A percentile compares a stretch with the other conserved stretches of the same genome.
phyloP scores from a whole-genome alignment of 2,113 vertebrate genomes.

The Rhodinocichla rosea region DNA sequence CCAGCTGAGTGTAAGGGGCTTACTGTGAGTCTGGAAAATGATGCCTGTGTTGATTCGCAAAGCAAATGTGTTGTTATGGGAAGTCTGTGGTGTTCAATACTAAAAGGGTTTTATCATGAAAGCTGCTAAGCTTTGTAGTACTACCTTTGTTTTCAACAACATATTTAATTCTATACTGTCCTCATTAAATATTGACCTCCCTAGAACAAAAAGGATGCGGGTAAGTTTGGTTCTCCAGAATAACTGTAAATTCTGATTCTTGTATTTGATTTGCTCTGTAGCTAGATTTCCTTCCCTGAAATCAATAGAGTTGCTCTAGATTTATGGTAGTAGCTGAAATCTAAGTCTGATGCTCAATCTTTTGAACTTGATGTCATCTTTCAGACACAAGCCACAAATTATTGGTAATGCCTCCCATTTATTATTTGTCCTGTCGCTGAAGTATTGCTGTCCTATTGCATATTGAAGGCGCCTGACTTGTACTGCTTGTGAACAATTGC shows the following conservation, averaged over 20 bases:
- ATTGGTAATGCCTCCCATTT: background rate
- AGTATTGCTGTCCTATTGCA: conserved; percentile 15
- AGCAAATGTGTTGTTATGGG: background rate
- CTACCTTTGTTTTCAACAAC: background rate
- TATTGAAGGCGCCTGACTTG: background rate
- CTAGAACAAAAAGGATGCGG: background rate
- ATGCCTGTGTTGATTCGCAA: background rate
- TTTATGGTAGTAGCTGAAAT: background rate
- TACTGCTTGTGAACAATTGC: conserved; percentile 18
- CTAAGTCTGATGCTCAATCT: background rate
- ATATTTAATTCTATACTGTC: background rate
- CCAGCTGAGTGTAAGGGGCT: background rate
- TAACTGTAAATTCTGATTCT: background rate
- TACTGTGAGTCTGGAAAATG: background rate
- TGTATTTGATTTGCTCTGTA: background rate
- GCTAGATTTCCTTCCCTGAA: background rate
- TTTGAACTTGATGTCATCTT: background rate
- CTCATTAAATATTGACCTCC: background rate
- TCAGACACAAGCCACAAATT: background rate
- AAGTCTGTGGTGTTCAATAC: background rate
- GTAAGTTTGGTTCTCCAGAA: conserved; percentile 19
- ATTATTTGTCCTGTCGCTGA: conserved; percentile 20
- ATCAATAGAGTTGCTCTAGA: background rate
- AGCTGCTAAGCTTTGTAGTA: background rate
- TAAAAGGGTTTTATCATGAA: background rate